Percentiles rank a stretch among this genome's conserved stretches.
These are phyloP conservation scores for Forbesichthys agassizii DNA, from an alignment of 2,113 vertebrate species.

Conservation along the genomic window DNA sequence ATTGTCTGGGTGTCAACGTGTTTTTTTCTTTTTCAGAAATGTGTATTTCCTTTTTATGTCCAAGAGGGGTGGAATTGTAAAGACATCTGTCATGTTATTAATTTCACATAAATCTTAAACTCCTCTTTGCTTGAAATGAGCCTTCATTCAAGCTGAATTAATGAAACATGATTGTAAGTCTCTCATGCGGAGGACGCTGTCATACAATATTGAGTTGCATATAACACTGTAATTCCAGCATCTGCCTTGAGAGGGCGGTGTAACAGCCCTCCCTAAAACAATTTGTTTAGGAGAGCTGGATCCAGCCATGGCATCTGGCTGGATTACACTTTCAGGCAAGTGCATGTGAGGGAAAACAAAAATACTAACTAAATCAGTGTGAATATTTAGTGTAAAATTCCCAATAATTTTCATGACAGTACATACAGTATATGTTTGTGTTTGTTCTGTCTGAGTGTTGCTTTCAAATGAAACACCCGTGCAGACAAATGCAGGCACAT, in stretches of 20 bases:
- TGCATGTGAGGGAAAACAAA: slow-evolving; percentile 74
- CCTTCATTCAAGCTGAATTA: slow-evolving; percentile 97
- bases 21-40: slow-evolving; percentile 81
- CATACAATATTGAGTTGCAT: slow-evolving; percentile 93
- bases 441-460: too few relatives aligned
- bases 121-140: slow-evolving; percentile 94
- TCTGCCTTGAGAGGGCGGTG: slow-evolving; percentile 88
- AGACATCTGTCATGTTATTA: slow-evolving; percentile 99
- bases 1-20: slow-evolving; percentile 73
- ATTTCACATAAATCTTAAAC: slow-evolving; percentile 99
- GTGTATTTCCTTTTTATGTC: slow-evolving; percentile 73
- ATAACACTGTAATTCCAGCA: slow-evolving; percentile 93
- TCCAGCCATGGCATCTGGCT: slow-evolving; percentile 83
- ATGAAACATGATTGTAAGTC: slow-evolving; percentile 98
- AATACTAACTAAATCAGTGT: slow-evolving; percentile 48
- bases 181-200: slow-evolving; percentile 89
- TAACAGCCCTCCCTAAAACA: slow-evolving; percentile 85
- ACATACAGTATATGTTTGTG: too few relatives aligned
- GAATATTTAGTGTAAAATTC: too few relatives aligned
- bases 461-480: too few relatives aligned
- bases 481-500: too few relatives aligned
- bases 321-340: slow-evolving; percentile 85
- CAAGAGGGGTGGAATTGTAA: slow-evolving; percentile 87
- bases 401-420: too few relatives aligned
- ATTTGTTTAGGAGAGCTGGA: slow-evolving; percentile 91